Conservation (phyloP, 2,113 vertebrate species). For the Brachionichthys hirsutus region DNA sequence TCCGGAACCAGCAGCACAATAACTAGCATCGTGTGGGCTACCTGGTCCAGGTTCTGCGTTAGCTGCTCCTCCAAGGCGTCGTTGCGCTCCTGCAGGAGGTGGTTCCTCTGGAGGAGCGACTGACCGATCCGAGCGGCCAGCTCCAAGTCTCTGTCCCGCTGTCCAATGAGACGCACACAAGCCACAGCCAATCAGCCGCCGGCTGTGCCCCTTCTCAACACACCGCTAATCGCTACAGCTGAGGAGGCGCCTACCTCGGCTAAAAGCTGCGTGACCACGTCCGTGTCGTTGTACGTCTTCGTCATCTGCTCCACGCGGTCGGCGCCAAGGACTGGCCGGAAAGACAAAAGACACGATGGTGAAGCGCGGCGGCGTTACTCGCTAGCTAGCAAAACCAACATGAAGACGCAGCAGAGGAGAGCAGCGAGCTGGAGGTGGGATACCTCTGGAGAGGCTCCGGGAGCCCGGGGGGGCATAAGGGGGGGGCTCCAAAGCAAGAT, state of each 20-base stretch:
- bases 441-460: conserved; percentile 82
- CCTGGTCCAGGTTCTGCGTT: conserved; percentile 89
- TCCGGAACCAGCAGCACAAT: not conserved
- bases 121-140: conserved; percentile 96
- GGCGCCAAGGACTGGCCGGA: conserved; percentile 83
- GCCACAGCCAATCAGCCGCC: not conserved
- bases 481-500: conserved; percentile 75
- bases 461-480: conserved; percentile 79
- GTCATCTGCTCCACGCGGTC: conserved; percentile 88
- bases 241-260: conserved; percentile 82
- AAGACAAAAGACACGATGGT: too few relatives aligned
- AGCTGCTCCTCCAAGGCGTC: conserved; percentile 93
- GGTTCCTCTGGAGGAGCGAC: conserved; percentile 92
- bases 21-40: conserved; percentile 42
- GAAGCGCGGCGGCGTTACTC: conserved; percentile 11
- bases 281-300: conserved; percentile 88
- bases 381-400: conserved; percentile 47
- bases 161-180: conserved; percentile 27
- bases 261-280: conserved; percentile 90
- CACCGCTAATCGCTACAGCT: not conserved
- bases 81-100: conserved; percentile 89
- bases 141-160: conserved; percentile 95
- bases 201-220: not conserved
- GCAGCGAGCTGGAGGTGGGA: conserved; percentile 23
- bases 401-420: conserved; percentile 6